phyloP scores from a whole-genome alignment of 1,140 invertebrate genomes.

The Cyrtorhinus lividipennis region DNA sequence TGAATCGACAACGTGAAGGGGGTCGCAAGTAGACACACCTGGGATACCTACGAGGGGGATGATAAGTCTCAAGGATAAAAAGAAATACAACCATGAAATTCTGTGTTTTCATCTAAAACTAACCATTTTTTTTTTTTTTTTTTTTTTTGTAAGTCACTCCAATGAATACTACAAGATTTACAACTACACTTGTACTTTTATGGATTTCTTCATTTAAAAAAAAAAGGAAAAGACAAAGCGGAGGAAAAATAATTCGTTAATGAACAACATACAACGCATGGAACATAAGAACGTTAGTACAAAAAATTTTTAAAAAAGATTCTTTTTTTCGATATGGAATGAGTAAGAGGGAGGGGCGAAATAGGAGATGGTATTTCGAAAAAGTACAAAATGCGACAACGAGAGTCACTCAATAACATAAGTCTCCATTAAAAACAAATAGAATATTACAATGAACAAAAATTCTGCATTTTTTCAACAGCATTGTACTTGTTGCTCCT shows the following conservation, averaged over 20 bases:
- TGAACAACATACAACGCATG: not conserved
- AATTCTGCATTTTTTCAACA: too few species aligned
- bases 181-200: constrained; percentile 4
- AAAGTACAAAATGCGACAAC: too few species aligned
- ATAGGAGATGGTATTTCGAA: too few species aligned
- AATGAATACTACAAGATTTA: constrained; percentile 2
- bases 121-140: not conserved
- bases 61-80: not conserved
- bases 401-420: too few species aligned
- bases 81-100: not conserved
- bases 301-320: not conserved
- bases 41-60: too few species aligned
- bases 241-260: too few species aligned
- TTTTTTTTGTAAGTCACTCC: too few species aligned
- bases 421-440: too few species aligned
- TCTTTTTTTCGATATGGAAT: not conserved
- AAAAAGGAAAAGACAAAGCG: not conserved
- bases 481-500: too few species aligned
- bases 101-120: not conserved
- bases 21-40: too few species aligned
- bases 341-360: too few species aligned
- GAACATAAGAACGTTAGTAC: not conserved
- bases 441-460: too few species aligned
- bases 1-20: not conserved
- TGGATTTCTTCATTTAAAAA: not conserved